Evolutionary conservation across 2,888 invertebrate species (phyloP).

Genomic region (Omphaloscelis lunosa): DNA sequence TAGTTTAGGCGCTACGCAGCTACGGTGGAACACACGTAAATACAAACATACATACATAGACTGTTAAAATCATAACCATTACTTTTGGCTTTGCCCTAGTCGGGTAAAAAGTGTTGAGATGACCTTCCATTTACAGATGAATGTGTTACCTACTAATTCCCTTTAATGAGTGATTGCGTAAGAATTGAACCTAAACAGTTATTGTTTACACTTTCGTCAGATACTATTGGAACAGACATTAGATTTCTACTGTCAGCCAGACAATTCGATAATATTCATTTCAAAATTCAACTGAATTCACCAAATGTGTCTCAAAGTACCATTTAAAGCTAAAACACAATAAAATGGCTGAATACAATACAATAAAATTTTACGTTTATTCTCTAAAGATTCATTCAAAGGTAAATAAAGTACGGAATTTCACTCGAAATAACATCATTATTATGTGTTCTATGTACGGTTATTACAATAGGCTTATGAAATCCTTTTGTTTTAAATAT

Average conservation of each 20-base stretch:
- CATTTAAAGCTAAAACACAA: slow-evolving; percentile 2
- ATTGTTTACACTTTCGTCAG: no score
- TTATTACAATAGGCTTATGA: slow-evolving; percentile 7
- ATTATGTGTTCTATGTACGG: neutral
- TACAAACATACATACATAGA: no score
- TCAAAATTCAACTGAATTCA: neutral
- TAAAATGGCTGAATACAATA: neutral
- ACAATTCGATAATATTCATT: neutral
- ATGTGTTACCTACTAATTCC: no score
- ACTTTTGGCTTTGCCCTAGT: no score
- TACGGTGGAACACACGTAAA: no score
- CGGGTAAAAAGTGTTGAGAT: no score
- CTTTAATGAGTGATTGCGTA: no score
- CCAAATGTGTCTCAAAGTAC: neutral
- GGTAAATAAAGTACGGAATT: neutral
- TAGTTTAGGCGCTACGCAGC: no score
- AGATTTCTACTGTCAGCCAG: neutral
- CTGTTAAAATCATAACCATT: no score
- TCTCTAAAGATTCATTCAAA: slow-evolving; percentile 15
- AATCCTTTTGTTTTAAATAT: neutral
- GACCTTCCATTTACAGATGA: no score
- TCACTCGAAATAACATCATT: neutral
- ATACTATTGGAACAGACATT: no score
- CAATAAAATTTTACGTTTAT: neutral
- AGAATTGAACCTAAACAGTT: no score